These are phyloP conservation scores for Dendrolimus kikuchii DNA, from an alignment of 1,140 invertebrate species.

Conservation along the genomic window DNA sequence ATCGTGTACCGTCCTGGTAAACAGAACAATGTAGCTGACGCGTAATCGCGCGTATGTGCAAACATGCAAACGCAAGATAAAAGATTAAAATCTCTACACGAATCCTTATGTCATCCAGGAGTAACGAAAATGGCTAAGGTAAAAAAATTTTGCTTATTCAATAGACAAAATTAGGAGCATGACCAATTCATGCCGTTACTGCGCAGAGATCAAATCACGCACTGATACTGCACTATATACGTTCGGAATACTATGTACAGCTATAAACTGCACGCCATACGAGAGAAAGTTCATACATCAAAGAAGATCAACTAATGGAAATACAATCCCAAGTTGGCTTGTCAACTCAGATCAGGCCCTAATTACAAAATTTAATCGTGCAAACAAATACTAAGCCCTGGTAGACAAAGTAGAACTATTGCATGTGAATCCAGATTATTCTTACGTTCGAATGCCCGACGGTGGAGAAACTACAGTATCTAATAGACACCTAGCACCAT, in stretches of 20 bases:
- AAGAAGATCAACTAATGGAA: slow-evolving; percentile 9
- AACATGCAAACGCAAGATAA: slow-evolving; percentile 5
- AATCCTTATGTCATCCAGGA: not conserved
- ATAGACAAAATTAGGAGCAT: slow-evolving; percentile 14
- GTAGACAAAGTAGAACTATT: slow-evolving; percentile 13
- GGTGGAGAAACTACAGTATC: slow-evolving; percentile 2
- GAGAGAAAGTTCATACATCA: slow-evolving; percentile 6
- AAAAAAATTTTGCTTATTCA: slow-evolving; percentile 11
- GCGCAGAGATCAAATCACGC: slow-evolving; percentile 1
- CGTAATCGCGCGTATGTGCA: slow-evolving; percentile 9
- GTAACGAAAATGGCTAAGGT: slow-evolving; percentile 3
- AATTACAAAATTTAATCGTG: slow-evolving; percentile 3
- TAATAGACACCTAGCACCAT: too few species aligned
- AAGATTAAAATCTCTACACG: slow-evolving; percentile 4
- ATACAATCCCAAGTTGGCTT: slow-evolving; percentile 24
- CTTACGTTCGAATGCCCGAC: too few species aligned
- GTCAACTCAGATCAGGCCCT: not conserved
- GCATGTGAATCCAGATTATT: slow-evolving; percentile 12
- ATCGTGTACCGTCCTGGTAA: slow-evolving; percentile 7
- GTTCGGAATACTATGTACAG: slow-evolving; percentile 3
- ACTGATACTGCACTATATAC: slow-evolving; percentile 1
- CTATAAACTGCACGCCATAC: slow-evolving; percentile 5
- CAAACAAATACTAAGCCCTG: slow-evolving; percentile 3
- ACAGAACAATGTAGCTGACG: slow-evolving; percentile 2
- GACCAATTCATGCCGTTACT: slow-evolving; percentile 4